Evolutionary conservation across 2,113 vertebrate species (phyloP), one percentile per base, ranked within the genome.

Genomic region (Chitala chitala): DNA sequence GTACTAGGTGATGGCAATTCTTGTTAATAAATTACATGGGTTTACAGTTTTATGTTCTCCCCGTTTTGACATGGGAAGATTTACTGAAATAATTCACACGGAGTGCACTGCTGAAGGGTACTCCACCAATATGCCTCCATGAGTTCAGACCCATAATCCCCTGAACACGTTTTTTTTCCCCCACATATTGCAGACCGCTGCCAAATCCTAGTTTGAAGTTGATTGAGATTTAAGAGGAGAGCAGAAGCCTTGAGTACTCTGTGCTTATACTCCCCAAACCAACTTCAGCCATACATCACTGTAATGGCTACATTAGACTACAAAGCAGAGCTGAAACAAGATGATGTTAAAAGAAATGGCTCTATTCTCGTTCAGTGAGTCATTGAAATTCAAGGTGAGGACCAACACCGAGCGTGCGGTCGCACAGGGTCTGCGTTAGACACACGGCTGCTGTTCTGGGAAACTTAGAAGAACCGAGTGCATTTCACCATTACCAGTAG

Each of bases 371-470:
- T 81, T 88, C 86, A 87, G 92, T 84, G 83, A 85, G 91, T 89
- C 85, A 89, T 86, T 88, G 84, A 91, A 94, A 96, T 98, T 98
- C 96, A 98, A 96, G 95, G 94, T 94, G 95, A 98, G 95, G 96
- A 98, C 94, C 96, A 91, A 92, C 94, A 92, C 92, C 90, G 89
- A 92, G 87, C 85, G 86, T 87, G 88, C 86, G 91, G 88, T 93
- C 87, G 89, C 89, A 84, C 84, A 86, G 87, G 33, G 92, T 92
- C 93, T 94, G 93, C 91, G 92, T 85, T 90, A 91, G 89, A 83
- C 88, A 89, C 89, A 91, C 84, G 87, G 87, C 89, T 92, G 90
- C 83, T 92, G 59, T 63, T 17, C 31, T 33, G 8, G 10, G 20
- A 38, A 33, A 17, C 59, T 2, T 38, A 33, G n/a, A 63, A 63